A percentile compares a stretch with the other conserved stretches of the same genome.
Conservation (phyloP, 30 jellyfish, hydroid and myxozoan genomes). For the Aurelia aurita region DNA sequence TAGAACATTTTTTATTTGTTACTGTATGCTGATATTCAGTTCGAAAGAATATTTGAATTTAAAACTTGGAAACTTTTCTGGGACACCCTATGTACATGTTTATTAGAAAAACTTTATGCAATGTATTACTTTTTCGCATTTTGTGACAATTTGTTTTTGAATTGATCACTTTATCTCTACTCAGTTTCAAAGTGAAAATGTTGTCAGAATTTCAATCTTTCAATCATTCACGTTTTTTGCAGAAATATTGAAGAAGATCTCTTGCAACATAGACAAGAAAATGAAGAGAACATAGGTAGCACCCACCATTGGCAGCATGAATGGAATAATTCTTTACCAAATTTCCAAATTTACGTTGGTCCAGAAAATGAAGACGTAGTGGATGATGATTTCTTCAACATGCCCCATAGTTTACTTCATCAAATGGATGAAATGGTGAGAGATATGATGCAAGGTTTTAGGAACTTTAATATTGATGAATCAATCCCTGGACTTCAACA, state of each 20-base stretch:
- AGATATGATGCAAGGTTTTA: slow-evolving; percentile 33
- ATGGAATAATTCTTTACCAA: slow-evolving; percentile 11
- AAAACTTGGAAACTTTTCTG: too few relatives aligned
- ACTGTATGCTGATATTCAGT: too few relatives aligned
- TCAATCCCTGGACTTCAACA: background rate
- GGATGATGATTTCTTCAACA: background rate
- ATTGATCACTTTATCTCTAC: too few relatives aligned
- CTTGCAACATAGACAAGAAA: background rate
- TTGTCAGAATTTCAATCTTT: too few relatives aligned
- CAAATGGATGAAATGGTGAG: slow-evolving; percentile 49
- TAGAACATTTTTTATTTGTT: too few relatives aligned
- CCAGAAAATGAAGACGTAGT: background rate
- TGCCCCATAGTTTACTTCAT: slow-evolving; percentile 19
- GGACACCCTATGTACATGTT: too few relatives aligned
- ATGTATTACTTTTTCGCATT: too few relatives aligned
- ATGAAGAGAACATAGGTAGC: background rate
- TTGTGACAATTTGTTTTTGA: too few relatives aligned
- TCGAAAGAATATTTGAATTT: too few relatives aligned
- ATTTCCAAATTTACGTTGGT: slow-evolving; percentile 6
- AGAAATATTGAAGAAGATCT: slow-evolving; percentile 56
- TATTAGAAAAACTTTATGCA: too few relatives aligned
- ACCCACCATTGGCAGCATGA: background rate
- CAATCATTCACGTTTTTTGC: background rate
- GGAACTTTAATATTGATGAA: slow-evolving; percentile 7
- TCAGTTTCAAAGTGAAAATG: too few relatives aligned